Base-by-base conservation (phyloP, 1,140 invertebrate genomes). In the Plectrocnemia conspersa region DNA sequence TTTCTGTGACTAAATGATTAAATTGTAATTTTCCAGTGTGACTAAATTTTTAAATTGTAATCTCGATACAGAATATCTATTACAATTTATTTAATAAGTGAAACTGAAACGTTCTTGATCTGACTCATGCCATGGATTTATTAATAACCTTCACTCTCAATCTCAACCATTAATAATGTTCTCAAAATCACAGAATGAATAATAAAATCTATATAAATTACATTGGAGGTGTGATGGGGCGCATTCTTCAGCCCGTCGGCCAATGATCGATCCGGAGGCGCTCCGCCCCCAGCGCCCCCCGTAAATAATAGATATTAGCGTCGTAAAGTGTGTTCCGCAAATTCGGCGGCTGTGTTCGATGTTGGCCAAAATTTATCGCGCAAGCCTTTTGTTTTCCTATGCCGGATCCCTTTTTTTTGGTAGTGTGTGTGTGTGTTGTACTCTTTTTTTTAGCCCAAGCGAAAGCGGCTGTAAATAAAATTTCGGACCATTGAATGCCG, bases 271-370 rank as follows among this genome's bases (percentile, higher is more conserved):
- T 38, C 7, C 18, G 35, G 5, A 5, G 7, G 11, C 48, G 19
- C 41, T 24, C 41, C 41, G 9, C 36, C 9, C 36, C 41, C 35
- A 13, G 35, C 35, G 35, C 15, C 18, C 35, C 35, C 35, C 35
- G 35, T 38, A 38, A 38, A 38, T 38, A 38, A 38, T 38, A 13
- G 35, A 38, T 38, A 38, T 38, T 38, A 38, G 35, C 35, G 35
- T 38, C 35, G 35, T 38, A 38, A 38, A 38, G 13, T 38, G 35
- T 38, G 35, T 38, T 38, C 35, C 35, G 5, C 35, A 38, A 38
- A 38, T 38, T 38, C 35, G 35, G 35, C 5, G 15, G 35, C 35
- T 38, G 35, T 38, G 18, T 38, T 38, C 35, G 35, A 38, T 38
- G 35, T 38, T 38, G 7, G 5, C 5, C 35, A 5, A 38, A 38